Percentiles rank a stretch among this genome's conserved stretches.
Evolutionary conservation across 2,113 vertebrate species (phyloP).

Genomic region (Cervus canadensis): DNA sequence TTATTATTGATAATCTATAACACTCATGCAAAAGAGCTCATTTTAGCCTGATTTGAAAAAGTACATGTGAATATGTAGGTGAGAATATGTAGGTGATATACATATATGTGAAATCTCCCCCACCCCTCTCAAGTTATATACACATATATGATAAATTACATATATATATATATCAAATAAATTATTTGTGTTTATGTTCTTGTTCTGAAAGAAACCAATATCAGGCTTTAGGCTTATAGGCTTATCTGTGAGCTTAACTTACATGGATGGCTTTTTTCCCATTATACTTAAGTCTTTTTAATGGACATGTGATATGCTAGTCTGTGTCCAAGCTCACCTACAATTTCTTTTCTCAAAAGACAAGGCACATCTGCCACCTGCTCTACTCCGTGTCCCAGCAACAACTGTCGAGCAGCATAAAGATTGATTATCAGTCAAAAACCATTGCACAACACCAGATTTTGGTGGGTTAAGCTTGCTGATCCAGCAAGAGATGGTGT

Average conservation of each 20-base stretch:
- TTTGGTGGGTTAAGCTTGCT: constrained; percentile 96
- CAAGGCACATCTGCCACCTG: constrained; percentile 96
- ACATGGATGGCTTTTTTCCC: constrained; percentile 68
- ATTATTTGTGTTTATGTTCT: constrained; percentile 17
- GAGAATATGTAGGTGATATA: not conserved
- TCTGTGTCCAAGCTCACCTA: constrained; percentile 89
- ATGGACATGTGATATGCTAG: constrained; percentile 83
- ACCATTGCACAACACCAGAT: constrained; percentile 93
- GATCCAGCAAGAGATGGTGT: constrained; percentile 95
- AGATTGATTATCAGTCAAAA: constrained; percentile 98
- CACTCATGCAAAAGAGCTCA: not conserved
- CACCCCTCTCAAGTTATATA: not conserved
- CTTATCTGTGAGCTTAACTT: constrained; percentile 37
- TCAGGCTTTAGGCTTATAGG: not conserved
- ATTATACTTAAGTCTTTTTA: constrained; percentile 76
- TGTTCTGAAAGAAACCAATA: constrained; percentile 19
- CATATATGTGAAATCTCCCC: not conserved
- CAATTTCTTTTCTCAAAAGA: constrained; percentile 91
- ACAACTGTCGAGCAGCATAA: constrained; percentile 95
- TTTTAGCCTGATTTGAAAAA: constrained; percentile 21
- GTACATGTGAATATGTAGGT: not conserved
- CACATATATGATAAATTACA: not conserved
- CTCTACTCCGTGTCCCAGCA: constrained; percentile 90
- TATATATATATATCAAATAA: not conserved
- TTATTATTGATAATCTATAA: not conserved